Evolutionary conservation across 1,140 invertebrate species (phyloP), one percentile per base, ranked within the genome.

Genomic region (Neuroterus valhalla): DNA sequence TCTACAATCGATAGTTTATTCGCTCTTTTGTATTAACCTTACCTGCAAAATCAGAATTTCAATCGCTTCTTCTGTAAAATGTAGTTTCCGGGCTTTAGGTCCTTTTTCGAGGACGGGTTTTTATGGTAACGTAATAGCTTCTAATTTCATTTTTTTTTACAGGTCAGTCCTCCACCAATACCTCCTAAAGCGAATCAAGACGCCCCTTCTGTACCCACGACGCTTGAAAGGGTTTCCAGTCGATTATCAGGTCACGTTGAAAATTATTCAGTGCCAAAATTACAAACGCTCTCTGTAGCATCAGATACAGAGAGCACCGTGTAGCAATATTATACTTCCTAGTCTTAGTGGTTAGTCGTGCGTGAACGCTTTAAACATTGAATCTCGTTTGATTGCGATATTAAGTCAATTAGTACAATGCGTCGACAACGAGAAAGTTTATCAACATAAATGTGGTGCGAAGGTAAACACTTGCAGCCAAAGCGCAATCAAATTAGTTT

Each of bases 191-290:
- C 89, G 3, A 84, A 87, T 75, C 86, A 90, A 48, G 89, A 88
- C n/a, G 82, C 81, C 0, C 88, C 87, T 1, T 89, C 89, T 1
- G 87, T 88, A 0, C 85, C 89, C 11, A 89, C 89, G 8, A 91
- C 85, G 11, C 72, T 87, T 66, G 89, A 89, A 70, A 82, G 86
- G 48, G 79, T 81, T 11, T 83, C 83, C 17, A 87, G 70, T 79
- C 84, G 88, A 14, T 70, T 77, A 23, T 82, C 82, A 66, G 84
- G 76, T 46, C 89, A 89, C 21, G 78, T 84, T 11, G 91, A 92
- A 74, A 92, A 92, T 75, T 92, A 92, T 74, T 92, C 91, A 4
- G 90, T 92, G 43, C 91, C 91, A 31, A 91, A 91, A 78, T 81
- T 91, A 42, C 90, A 91, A 78, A 86, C 86, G 8, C 83, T 90